Percentiles rank a stretch among this genome's conserved stretches.
Evolutionary conservation across 2,797 vertebrate genomes (phyloP).

Genomic region (Manis crassicaudata): DNA sequence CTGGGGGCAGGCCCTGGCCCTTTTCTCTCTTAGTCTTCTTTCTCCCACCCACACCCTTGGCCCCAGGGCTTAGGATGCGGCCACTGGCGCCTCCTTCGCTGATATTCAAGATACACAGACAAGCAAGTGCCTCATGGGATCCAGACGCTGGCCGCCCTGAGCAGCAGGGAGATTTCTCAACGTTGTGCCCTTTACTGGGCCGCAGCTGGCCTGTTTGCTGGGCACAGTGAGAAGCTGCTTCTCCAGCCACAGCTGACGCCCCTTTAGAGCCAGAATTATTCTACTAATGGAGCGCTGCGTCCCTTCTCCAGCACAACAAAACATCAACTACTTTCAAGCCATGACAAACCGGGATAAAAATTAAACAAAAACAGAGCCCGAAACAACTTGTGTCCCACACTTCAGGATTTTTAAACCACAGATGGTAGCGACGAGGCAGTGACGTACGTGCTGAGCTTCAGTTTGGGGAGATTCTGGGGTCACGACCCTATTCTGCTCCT

Average conservation of each 20-base stretch:
- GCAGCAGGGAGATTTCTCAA: not conserved
- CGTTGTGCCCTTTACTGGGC: not conserved
- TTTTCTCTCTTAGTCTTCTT: slow-evolving; percentile 20
- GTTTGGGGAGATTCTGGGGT: not conserved
- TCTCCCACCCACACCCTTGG: not conserved
- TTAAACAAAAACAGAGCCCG: not conserved
- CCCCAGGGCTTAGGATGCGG: not conserved
- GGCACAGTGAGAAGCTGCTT: not conserved
- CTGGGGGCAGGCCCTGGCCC: not conserved
- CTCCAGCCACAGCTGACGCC: not conserved
- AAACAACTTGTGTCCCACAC: rapidly evolving
- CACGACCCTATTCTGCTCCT: not conserved
- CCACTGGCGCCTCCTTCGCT: not conserved
- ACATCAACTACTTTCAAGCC: not conserved
- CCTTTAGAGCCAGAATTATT: not conserved
- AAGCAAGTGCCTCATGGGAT: not conserved
- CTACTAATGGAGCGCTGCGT: not conserved
- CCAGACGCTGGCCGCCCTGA: not conserved
- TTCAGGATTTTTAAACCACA: not conserved
- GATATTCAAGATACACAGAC: not conserved
- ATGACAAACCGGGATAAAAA: not conserved
- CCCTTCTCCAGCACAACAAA: not conserved
- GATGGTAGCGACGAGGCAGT: not conserved
- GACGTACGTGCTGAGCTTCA: not conserved
- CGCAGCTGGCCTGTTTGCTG: not conserved